phyloP scores from a whole-genome alignment of 2,888 invertebrate genomes.

The Tridacna crocea region DNA sequence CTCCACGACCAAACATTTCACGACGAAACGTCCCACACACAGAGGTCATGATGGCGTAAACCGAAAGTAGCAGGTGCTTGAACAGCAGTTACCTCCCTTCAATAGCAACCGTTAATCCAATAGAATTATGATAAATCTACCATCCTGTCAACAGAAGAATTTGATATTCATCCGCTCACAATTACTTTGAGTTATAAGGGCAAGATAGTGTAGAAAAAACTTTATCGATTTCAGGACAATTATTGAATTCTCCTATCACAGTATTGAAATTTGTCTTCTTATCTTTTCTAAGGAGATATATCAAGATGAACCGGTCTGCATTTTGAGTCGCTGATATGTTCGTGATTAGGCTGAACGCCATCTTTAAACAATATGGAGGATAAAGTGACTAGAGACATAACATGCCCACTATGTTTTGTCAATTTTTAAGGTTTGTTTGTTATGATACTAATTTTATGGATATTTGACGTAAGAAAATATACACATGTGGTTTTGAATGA shows the following conservation, averaged over 20 bases:
- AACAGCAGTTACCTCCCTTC: constrained; percentile 45
- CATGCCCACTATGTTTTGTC: neutral
- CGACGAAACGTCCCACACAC: too few species aligned
- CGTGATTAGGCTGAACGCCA: constrained; percentile 67
- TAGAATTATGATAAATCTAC: constrained; percentile 32
- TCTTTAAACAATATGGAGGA: constrained; percentile 81
- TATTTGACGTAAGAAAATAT: too few species aligned
- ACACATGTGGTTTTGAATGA: too few species aligned
- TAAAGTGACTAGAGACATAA: neutral
- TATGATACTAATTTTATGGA: too few species aligned
- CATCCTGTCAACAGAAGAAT: constrained; percentile 59
- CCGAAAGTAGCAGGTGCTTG: constrained; percentile 57
- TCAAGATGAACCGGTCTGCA: neutral
- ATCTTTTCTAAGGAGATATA: too few species aligned
- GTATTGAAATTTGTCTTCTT: too few species aligned
- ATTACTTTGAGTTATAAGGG: too few species aligned
- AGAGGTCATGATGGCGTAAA: constrained; percentile 27
- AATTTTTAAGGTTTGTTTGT: constrained; percentile 1
- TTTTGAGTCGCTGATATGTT: neutral
- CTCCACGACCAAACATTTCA: too few species aligned
- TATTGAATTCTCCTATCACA: too few species aligned
- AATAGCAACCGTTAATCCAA: constrained; percentile 52
- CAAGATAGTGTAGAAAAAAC: too few species aligned
- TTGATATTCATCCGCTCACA: constrained; percentile 27
- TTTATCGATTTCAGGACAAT: too few species aligned